Evolutionary conservation across 2,797 vertebrate species (phyloP).

Genomic region (Sebastes itinus): DNA sequence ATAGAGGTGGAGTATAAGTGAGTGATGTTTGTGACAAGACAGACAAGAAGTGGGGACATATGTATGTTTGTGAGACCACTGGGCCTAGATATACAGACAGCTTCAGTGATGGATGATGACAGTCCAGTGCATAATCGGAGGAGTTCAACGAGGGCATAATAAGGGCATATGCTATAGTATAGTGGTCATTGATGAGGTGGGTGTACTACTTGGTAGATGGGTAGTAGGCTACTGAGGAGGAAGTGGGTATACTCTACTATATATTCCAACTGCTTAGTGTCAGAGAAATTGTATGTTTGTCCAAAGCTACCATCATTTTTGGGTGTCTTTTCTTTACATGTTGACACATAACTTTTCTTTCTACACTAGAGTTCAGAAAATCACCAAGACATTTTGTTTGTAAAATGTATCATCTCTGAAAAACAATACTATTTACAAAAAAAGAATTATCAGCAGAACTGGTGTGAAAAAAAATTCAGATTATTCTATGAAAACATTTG

Average conservation of each 20-base stretch:
- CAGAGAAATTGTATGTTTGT: background rate
- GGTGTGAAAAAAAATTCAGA: background rate
- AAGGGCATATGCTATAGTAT: background rate
- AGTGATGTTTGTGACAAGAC: background rate
- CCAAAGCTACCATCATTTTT: background rate
- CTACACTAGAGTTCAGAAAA: background rate
- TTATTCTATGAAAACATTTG: background rate
- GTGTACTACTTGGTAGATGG: no score
- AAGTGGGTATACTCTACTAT: no score
- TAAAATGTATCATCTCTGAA: background rate
- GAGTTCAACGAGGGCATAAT: constrained; percentile 10
- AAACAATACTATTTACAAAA: background rate
- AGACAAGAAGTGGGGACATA: background rate
- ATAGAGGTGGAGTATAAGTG: constrained; percentile 1
- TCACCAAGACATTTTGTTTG: background rate
- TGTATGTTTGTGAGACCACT: background rate
- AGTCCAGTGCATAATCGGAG: constrained; percentile 20
- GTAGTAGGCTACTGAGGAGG: no score
- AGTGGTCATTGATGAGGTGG: no score
- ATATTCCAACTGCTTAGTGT: background rate
- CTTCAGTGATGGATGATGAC: constrained; percentile 41
- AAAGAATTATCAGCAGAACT: background rate
- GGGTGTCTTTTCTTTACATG: background rate
- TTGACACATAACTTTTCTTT: background rate
- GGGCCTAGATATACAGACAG: constrained; percentile 4